Base-by-base conservation (phyloP, 2,888 invertebrate genomes). In the Coecobrya sp. region DNA sequence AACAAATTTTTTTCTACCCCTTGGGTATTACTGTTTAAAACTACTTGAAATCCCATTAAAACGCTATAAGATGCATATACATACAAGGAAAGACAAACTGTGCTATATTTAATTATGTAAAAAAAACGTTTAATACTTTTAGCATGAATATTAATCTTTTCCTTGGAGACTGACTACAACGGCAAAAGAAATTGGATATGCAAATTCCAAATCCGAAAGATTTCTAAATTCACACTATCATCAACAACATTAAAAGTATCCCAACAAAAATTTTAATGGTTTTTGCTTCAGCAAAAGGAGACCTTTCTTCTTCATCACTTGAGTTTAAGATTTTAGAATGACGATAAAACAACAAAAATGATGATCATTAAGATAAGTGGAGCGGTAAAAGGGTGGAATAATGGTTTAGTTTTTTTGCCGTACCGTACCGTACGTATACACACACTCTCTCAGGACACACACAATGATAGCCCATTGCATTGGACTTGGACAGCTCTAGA, bases 281-380 rank as follows among this genome's bases (percentile, higher is more conserved):
- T 52, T n/a, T n/a, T n/a, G n/a, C 62, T n/a, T 7, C 62, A 30
- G 13, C 49, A 13, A 49, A 13, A 49, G 11, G 10, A 49, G 11
- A 13, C 49, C 13, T 13, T 1, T 82, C 30, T 59, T 36, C 52
- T 25, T 81, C 49, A 36, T 52, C 65, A 42, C 19, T 73, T 73
- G 42, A 19, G 16, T 81, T 5, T 42, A 0, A 13, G 36, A 8
- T 42, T 73, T 42, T 73, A 73, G 4, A 36, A 16, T 27, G 19
- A 73, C 42, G 27, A 36, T 86, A 68, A 68, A 45, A 45, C 68
- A 19, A 49, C 68, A 27, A 65, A 45, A 86, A n/a, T 36, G 42
- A 59, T 42, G 22, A 62, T 84, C 30, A 25, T 84, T 84, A 59
- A 62, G 62, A 62, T 86, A 86, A 86, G 85, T 86, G 68, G 85